Evolutionary conservation across 2,113 vertebrate species (phyloP).

Genomic region (Perognathus longimembris): DNA sequence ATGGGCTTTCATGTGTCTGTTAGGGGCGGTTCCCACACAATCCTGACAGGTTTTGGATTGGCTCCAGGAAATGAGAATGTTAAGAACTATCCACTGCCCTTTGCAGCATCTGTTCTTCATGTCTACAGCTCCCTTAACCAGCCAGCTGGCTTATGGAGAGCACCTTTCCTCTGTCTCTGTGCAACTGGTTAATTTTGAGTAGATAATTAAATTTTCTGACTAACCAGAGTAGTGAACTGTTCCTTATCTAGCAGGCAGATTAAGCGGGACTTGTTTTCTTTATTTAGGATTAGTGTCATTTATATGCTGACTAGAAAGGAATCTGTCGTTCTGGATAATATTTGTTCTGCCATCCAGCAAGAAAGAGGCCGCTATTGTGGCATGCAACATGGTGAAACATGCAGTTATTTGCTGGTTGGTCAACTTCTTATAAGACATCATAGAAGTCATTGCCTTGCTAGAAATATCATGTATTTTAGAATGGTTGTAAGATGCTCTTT

Average conservation of each 20-base stretch:
- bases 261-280: conserved; percentile 14
- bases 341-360: conserved; percentile 20
- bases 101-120: background rate
- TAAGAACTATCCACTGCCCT: background rate
- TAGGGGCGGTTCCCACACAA: background rate
- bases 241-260: conserved; percentile 48
- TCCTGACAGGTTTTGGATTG: background rate
- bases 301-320: background rate
- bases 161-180: background rate
- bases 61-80: background rate
- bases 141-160: background rate
- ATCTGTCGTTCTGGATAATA: conserved; percentile 14
- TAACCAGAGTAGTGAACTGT: conserved; percentile 16
- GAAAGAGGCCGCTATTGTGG: background rate
- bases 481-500: background rate
- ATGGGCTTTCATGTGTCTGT: background rate
- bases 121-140: background rate
- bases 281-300: conserved; percentile 9
- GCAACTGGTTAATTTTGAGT: conserved; percentile 64
- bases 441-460: background rate
- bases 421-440: background rate
- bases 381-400: background rate
- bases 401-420: background rate
- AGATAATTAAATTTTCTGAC: conserved; percentile 62
- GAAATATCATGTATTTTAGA: conserved; percentile 26